These are phyloP conservation scores for Nemoura dubitans DNA, from an alignment of 2,888 invertebrate genomes.

Conservation along the genomic window DNA sequence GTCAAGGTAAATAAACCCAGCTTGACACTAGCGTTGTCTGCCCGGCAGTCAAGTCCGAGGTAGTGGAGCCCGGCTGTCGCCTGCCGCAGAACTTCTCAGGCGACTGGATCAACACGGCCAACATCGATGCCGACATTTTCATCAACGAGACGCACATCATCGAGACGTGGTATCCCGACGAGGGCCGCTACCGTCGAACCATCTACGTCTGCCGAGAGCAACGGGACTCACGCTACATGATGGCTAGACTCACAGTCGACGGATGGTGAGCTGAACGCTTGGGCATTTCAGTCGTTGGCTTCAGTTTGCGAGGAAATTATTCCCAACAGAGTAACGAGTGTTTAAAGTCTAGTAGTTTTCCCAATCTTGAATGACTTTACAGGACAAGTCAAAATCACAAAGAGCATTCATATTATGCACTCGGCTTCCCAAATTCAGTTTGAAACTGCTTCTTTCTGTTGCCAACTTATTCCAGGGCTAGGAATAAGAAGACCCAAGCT, in stretches of 20 bases:
- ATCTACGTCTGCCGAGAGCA: constrained; percentile 96
- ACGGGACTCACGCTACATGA: constrained; percentile 89
- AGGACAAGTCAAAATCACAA: too few relatives aligned
- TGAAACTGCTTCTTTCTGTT: too few relatives aligned
- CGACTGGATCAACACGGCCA: constrained; percentile 96
- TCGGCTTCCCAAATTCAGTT: too few relatives aligned
- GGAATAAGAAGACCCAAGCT: too few relatives aligned
- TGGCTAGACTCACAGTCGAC: constrained; percentile 95
- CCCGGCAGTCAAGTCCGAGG: constrained; percentile 75
- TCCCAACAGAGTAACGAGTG: too few relatives aligned
- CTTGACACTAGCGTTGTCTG: constrained; percentile 52
- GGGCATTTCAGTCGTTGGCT: too few relatives aligned
- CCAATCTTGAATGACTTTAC: too few relatives aligned
- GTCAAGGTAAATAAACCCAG: too few relatives aligned
- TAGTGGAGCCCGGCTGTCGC: constrained; percentile 89
- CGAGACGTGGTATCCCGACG: constrained; percentile 94
- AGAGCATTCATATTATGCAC: too few relatives aligned
- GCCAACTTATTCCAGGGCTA: too few relatives aligned
- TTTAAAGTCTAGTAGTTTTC: too few relatives aligned
- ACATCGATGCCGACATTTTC: constrained; percentile 91
- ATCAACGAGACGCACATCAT: constrained; percentile 97
- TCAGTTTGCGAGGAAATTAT: too few relatives aligned
- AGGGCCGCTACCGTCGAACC: constrained; percentile 84
- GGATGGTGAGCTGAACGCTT: constrained; percentile 78
- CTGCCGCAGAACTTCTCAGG: constrained; percentile 94